A percentile compares a stretch with the other conserved stretches of the same genome.
Conservation (phyloP, 2,797 vertebrate genomes). For the Strix occidentalis region DNA sequence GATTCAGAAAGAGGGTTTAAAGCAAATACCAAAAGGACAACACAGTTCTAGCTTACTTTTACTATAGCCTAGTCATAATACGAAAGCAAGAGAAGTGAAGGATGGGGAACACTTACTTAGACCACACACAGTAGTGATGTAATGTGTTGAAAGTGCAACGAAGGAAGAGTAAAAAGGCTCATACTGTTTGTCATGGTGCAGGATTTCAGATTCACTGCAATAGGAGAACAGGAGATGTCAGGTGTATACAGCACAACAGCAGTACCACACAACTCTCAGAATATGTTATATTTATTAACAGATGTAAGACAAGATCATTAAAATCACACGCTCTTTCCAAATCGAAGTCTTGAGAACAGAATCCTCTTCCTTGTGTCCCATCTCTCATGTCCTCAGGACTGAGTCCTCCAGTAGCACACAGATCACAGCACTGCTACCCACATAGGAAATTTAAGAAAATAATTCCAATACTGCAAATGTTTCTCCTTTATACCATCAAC, state of each 20-base stretch:
- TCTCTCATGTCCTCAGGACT: neutral
- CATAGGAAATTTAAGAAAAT: neutral
- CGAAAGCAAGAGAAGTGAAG: neutral
- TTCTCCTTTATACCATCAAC: neutral
- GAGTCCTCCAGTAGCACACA: neutral
- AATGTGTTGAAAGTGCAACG: slow-evolving; percentile 97
- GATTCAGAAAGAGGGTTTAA: neutral
- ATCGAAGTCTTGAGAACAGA: neutral
- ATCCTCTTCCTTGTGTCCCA: neutral
- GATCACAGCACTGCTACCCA: accelerated
- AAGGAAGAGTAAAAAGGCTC: slow-evolving; percentile 99
- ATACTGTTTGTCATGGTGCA: slow-evolving; percentile 98
- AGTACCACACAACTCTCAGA: neutral
- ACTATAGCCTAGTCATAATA: neutral
- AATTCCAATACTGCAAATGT: neutral
- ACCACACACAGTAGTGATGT: slow-evolving; percentile 97
- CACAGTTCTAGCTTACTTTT: neutral
- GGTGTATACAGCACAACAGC: neutral
- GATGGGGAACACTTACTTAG: slow-evolving; percentile 86
- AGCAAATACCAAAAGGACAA: neutral
- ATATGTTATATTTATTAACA: accelerated
- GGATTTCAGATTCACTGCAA: slow-evolving; percentile 94
- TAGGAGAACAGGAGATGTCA: neutral
- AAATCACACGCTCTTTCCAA: neutral
- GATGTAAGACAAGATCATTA: neutral